Evolutionary conservation across 1,140 invertebrate species (phyloP).

Genomic region (Drosophila takahashii): DNA sequence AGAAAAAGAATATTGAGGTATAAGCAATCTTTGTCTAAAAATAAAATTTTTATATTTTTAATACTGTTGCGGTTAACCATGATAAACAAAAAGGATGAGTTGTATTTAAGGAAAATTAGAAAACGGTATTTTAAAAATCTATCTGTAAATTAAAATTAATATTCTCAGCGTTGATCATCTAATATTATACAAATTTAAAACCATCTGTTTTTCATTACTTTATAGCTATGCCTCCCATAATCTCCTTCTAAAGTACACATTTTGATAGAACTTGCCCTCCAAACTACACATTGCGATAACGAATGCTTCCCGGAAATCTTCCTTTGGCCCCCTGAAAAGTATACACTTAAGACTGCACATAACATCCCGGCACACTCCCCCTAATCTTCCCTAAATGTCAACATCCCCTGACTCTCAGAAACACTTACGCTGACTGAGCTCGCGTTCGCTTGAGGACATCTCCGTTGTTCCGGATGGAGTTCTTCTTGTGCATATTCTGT

Average conservation of each 20-base stretch:
- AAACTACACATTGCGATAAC: constrained; percentile 1
- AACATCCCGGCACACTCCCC: background rate
- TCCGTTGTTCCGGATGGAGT: constrained; percentile 88
- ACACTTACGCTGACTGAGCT: constrained; percentile 89
- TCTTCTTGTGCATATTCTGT: constrained; percentile 88
- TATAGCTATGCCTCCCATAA: background rate
- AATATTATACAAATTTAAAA: background rate
- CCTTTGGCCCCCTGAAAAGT: background rate
- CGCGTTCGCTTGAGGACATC: constrained; percentile 89
- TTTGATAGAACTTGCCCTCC: constrained; percentile 3
- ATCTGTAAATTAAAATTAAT: background rate
- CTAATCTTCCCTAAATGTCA: background rate
- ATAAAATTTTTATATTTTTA: background rate
- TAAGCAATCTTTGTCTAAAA: background rate
- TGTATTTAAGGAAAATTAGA: too few species aligned
- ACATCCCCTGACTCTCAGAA: background rate
- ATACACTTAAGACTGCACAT: background rate
- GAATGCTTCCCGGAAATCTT: constrained; percentile 12
- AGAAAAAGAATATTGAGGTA: constrained; percentile 5
- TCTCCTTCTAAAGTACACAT: background rate
- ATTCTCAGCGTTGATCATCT: background rate
- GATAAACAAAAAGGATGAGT: too few species aligned
- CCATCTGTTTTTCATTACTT: constrained; percentile 20
- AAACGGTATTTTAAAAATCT: background rate
- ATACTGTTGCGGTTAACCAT: too few species aligned